phyloP scores from a whole-genome alignment of 2,888 invertebrate genomes.

The Drosophila tanythrix region DNA sequence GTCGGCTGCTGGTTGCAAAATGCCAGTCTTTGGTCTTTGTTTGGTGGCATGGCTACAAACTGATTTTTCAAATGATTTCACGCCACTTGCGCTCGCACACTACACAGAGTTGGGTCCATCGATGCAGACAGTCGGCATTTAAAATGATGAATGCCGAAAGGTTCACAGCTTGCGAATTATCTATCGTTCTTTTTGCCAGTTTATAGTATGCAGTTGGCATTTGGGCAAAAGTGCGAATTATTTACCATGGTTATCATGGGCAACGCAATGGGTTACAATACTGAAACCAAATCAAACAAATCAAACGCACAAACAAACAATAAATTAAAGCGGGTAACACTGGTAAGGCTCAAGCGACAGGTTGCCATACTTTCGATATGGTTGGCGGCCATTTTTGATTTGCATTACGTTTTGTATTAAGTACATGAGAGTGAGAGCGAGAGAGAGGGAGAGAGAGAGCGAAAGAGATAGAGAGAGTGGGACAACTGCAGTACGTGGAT shows the following conservation, averaged over 20 bases:
- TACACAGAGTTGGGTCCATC: slow-evolving; percentile 18
- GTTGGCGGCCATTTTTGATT: slow-evolving; percentile 58
- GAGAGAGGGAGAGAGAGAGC: background rate
- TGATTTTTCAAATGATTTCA: slow-evolving; percentile 65
- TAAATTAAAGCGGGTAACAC: slow-evolving; percentile 4
- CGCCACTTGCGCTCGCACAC: slow-evolving; percentile 51
- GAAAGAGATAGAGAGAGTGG: background rate
- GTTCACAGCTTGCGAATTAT: slow-evolving; percentile 1
- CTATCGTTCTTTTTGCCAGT: background rate
- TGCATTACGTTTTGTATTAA: slow-evolving; percentile 23
- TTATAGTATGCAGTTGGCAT: background rate
- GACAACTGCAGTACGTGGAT: slow-evolving; percentile 50
- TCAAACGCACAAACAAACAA: slow-evolving; percentile 38
- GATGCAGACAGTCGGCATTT: slow-evolving; percentile 3
- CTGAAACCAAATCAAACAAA: slow-evolving; percentile 37
- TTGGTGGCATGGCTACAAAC: slow-evolving; percentile 47
- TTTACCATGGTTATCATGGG: slow-evolving; percentile 63
- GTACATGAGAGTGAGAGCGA: slow-evolving; percentile 1
- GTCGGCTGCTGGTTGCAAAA: slow-evolving; percentile 43
- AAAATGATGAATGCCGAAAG: slow-evolving; percentile 1
- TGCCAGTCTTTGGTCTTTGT: slow-evolving; percentile 57
- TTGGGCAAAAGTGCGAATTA: slow-evolving; percentile 46
- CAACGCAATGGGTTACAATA: slow-evolving; percentile 46
- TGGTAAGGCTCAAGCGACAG: slow-evolving; percentile 42
- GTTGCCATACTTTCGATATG: slow-evolving; percentile 47